Evolutionary conservation across 1,140 invertebrate species (phyloP), one percentile per base, ranked within the genome.

Genomic region (Babylonia areolata): DNA sequence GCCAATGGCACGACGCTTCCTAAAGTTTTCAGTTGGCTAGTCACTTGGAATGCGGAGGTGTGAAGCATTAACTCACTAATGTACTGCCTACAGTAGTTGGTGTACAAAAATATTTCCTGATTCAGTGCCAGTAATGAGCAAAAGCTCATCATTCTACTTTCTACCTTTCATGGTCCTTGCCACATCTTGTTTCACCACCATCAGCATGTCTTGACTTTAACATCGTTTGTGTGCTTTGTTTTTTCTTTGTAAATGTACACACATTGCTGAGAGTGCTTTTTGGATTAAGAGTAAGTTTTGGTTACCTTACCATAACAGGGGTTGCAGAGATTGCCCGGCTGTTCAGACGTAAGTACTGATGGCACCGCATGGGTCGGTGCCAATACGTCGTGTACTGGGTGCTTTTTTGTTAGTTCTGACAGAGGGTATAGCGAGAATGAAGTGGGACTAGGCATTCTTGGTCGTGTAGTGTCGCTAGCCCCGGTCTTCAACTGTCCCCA

Each of bases 391-490:
- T 40, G 23, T 40, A 77, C 37, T 28, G 75, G 75, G 37, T 77
- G 75, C 75, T 40, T 77, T 35, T 6, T 15, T 20, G 12, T 33
- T 37, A 35, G 71, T 33, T 37, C 71, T 35, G 3, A n/a, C 23
- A 5, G 75, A 40, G 75, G 75, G 37, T 3, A 28, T 40, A 40
- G 75, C 75, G 37, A 40, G 75, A 77, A 40, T 77, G 37, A 40
- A 39, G 35, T 28, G 17, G 75, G 23, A 9, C 23, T 23, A 64
- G 58, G 20, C 12, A 23, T 64, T 73, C 9, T 35, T 35, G 20
- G 31, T 73, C 33, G 35, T 73, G 71, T 77, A 77, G 75, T n/a
- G n/a, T n/a, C 75, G 75, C 75, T 77, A 77, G 75, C 37, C 37
- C 20, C 71, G 12, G 23, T 35, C 71, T 37, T 73, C 35, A 35